A percentile compares a stretch with the other conserved stretches of the same genome.
phyloP scores from a whole-genome alignment of 2,113 vertebrate genomes.

The Ochotona curzoniae region DNA sequence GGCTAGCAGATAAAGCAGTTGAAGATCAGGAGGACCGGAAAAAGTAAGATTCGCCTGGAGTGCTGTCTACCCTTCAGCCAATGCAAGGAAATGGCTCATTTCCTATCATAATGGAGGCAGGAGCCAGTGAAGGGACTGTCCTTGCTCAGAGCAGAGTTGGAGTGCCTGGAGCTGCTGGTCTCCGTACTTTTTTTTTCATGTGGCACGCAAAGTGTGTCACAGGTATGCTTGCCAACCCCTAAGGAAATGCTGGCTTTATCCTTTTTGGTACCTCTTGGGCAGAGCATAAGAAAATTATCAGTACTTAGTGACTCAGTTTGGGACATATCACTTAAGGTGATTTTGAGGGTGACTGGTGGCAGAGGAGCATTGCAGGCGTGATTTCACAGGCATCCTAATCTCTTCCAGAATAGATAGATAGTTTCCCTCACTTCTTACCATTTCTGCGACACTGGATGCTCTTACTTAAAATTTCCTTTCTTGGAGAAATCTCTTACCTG shows the following conservation, averaged over 20 bases:
- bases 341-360: not conserved
- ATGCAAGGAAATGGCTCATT: not conserved
- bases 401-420: not conserved
- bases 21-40: not conserved
- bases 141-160: not conserved
- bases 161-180: not conserved
- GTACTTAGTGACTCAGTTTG: not conserved
- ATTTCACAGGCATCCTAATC: not conserved
- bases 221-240: not conserved
- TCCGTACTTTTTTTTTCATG: not conserved
- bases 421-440: not conserved
- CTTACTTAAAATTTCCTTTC: not conserved
- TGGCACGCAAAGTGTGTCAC: not conserved
- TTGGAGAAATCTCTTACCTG: not conserved
- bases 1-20: slow-evolving; percentile 2
- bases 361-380: not conserved
- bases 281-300: slow-evolving; percentile 11
- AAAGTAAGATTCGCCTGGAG: slow-evolving; percentile 48
- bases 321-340: not conserved
- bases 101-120: not conserved
- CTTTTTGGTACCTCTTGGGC: not conserved
- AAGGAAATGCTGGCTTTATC: not conserved
- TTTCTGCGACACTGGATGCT: not conserved
- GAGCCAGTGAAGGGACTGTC: not conserved
- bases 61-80: slow-evolving; percentile 50